These are phyloP conservation scores for Carapus acus DNA, from an alignment of 2,797 vertebrate genomes.

Conservation along the genomic window DNA sequence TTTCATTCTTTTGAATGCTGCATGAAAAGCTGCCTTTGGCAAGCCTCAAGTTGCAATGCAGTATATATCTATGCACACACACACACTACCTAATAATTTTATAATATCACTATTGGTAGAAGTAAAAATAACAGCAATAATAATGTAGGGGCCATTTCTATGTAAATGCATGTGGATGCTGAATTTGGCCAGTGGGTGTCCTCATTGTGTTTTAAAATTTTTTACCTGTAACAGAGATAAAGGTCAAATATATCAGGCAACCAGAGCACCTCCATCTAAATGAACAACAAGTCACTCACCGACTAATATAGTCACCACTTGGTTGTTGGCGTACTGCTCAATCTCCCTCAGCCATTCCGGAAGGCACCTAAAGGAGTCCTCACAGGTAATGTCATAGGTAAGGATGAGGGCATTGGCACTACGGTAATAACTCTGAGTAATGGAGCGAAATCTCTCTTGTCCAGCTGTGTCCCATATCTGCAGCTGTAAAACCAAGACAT, in stretches of 20 bases:
- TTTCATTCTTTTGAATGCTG: too few species aligned
- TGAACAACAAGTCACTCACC: conserved; percentile 73
- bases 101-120: background rate
- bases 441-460: conserved; percentile 98
- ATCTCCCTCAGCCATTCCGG: conserved; percentile 98
- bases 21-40: too few species aligned
- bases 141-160: background rate
- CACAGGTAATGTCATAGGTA: conserved; percentile 98
- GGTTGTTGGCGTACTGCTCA: conserved; percentile 98
- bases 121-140: background rate
- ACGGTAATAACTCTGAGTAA: conserved; percentile 99
- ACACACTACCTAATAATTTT: too few species aligned
- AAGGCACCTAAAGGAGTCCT: conserved; percentile 98
- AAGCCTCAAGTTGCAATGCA: too few species aligned
- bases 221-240: too few species aligned
- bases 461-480: conserved; percentile 99
- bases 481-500: conserved; percentile 70
- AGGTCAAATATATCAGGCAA: conserved; percentile 13
- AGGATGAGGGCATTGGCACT: conserved; percentile 97
- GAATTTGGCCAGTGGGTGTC: too few species aligned
- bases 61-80: too few species aligned
- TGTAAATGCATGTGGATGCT: conserved; percentile 1
- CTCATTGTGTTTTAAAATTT: too few species aligned
- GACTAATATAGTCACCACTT: conserved; percentile 98
- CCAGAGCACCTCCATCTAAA: background rate